Evolutionary conservation across 2,888 invertebrate genomes (phyloP).

Genomic region (Agelastica alni): DNA sequence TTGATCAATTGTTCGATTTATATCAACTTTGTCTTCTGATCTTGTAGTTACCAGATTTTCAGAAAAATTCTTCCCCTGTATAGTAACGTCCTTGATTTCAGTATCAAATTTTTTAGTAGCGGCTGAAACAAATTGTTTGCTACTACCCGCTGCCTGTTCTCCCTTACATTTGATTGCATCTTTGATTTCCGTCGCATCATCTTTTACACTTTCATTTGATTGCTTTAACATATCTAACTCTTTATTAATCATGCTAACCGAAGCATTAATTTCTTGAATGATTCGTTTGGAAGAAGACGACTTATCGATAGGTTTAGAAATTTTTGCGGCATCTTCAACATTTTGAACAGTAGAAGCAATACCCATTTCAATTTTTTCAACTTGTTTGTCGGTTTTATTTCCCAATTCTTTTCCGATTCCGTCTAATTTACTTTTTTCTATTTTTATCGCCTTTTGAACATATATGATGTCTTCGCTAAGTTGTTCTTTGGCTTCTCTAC

Average conservation of each 20-base stretch:
- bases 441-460: slow-evolving; percentile 21
- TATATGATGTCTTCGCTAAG: slow-evolving; percentile 21
- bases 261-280: slow-evolving; percentile 5
- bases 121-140: not conserved
- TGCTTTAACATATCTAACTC: not conserved
- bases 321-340: slow-evolving; percentile 29
- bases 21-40: too few species aligned
- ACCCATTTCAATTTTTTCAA: slow-evolving; percentile 15
- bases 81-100: slow-evolving; percentile 24
- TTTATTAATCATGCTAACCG: not conserved
- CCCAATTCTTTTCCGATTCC: slow-evolving; percentile 7
- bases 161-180: too few species aligned
- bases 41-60: slow-evolving; percentile 29
- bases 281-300: slow-evolving; percentile 6
- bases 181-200: slow-evolving; percentile 17
- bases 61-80: slow-evolving; percentile 25
- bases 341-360: slow-evolving; percentile 32
- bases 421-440: slow-evolving; percentile 17
- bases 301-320: not conserved
- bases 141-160: not conserved
- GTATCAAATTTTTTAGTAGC: slow-evolving; percentile 14
- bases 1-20: too few species aligned
- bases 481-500: slow-evolving; percentile 27
- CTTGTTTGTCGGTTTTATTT: slow-evolving; percentile 10
- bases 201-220: not conserved